Evolutionary conservation across 1,140 invertebrate species (phyloP), one percentile per base, ranked within the genome.

Genomic region (Himalopsyche phryganea): DNA sequence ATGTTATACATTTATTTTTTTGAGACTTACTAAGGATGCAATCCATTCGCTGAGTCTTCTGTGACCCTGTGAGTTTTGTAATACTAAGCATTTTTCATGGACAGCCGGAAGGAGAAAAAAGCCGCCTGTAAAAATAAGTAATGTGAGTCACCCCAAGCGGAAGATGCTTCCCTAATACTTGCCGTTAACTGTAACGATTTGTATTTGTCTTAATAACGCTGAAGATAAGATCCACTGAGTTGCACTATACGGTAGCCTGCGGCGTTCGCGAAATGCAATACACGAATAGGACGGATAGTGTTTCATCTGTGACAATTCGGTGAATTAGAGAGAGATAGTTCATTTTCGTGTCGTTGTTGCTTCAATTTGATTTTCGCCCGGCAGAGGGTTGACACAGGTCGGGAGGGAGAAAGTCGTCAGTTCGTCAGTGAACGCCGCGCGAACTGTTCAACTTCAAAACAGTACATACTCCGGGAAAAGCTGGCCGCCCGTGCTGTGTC

Each of bases 401-500:
- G 36, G 54, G 19, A 33, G 41, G 44, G 52, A 46, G 35, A 36
- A 38, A 38, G 47, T 50, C 59, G 56, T 50, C 60, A 62, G 60
- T 62, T 55, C 50, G 60, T 58, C 55, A 38, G 54, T 45, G 60
- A 58, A 58, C 60, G 55, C 60, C 50, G 54, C 35, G 46, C 54
- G 42, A 33, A 28, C 23, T 28, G 23, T 28, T 28, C 23, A 28
- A 28, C 23, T 28, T 9, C 3, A 28, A 28, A 28, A 9, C 4
- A 28, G 23, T 28, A 28, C 23, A 28, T 28, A 28, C 23, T 9
- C 9, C 23, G 23, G 23, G 23, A 28, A 28, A 28, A 28, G 23
- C 23, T 9, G 9, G 4, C 9, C 4, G 23, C 23, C 23, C 23
- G 23, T 28, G 23, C 23, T 28, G 38, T 11, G n/a, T 40, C 38